Evolutionary conservation across 2,113 vertebrate genomes (phyloP).

Genomic region (Ochotona princeps): DNA sequence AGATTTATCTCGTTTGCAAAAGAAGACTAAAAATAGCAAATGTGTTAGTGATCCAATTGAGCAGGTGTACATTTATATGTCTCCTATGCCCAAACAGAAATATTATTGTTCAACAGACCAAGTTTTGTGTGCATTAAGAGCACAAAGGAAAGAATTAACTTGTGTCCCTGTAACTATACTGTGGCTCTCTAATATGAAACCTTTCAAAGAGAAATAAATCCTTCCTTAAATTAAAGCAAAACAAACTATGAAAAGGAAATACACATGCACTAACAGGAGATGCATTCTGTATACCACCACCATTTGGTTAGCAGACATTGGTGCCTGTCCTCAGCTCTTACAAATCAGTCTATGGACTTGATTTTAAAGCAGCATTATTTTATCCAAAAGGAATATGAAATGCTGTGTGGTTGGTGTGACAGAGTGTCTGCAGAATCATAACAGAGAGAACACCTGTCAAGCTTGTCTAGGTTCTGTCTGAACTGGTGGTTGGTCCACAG

Average conservation of each 20-base stretch:
- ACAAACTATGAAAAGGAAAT: constrained; percentile 30
- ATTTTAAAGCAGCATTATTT: constrained; percentile 65
- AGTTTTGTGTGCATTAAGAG: constrained; percentile 75
- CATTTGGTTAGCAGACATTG: constrained; percentile 77
- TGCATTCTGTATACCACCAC: constrained; percentile 60
- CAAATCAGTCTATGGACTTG: constrained; percentile 70
- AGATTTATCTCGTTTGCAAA: constrained; percentile 24
- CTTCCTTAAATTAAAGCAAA: constrained; percentile 57
- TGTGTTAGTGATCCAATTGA: constrained; percentile 69
- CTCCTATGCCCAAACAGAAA: constrained; percentile 77
- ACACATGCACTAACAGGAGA: constrained; percentile 63
- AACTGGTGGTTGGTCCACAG: not conserved
- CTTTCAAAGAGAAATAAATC: constrained; percentile 79
- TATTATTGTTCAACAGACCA: constrained; percentile 74
- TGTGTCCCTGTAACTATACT: constrained; percentile 74
- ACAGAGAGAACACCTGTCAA: constrained; percentile 23
- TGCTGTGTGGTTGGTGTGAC: not conserved
- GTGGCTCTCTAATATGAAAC: constrained; percentile 69
- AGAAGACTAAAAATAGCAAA: constrained; percentile 66
- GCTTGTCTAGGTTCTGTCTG: constrained; percentile 34
- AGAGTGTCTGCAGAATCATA: constrained; percentile 33
- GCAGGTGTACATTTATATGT: constrained; percentile 61
- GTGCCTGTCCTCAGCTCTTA: constrained; percentile 25
- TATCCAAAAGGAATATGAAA: constrained; percentile 57
- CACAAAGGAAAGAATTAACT: constrained; percentile 74